Evolutionary conservation across 2,888 invertebrate genomes (phyloP).

Genomic region (Ariolimax columbianus): DNA sequence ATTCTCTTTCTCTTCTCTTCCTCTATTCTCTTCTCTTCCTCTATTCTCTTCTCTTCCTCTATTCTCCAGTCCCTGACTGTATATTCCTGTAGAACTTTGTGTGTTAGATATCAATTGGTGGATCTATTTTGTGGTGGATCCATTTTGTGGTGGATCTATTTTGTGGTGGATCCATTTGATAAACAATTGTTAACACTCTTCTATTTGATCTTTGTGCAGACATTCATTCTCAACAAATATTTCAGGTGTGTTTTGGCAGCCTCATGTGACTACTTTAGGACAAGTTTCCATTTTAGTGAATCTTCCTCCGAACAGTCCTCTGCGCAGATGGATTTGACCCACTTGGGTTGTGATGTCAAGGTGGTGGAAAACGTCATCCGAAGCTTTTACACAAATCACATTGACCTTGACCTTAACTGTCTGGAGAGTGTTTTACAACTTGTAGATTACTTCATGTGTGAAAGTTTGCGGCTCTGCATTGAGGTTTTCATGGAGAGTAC

Average conservation of each 20-base stretch:
- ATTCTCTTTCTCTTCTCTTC: no score
- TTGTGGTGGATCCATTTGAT: no score
- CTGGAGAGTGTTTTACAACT: slow-evolving; percentile 35
- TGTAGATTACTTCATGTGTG: slow-evolving; percentile 45
- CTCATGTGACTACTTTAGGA: slow-evolving; percentile 30
- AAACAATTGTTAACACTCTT: no score
- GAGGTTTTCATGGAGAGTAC: slow-evolving; percentile 39
- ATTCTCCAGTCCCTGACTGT: no score
- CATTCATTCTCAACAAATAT: not conserved
- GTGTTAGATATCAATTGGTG: no score
- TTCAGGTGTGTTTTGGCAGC: slow-evolving; percentile 47
- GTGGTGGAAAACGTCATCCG: slow-evolving; percentile 29
- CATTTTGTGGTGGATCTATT: no score
- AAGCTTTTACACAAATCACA: slow-evolving; percentile 48
- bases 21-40: no score
- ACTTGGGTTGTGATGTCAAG: slow-evolving; percentile 30
- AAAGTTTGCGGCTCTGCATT: slow-evolving; percentile 9
- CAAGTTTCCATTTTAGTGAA: slow-evolving; percentile 35
- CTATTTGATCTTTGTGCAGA: no score
- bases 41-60: no score
- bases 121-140: no score
- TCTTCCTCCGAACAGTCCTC: not conserved
- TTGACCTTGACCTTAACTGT: slow-evolving; percentile 18
- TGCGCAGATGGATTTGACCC: slow-evolving; percentile 21
- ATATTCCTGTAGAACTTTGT: no score